Conservation (phyloP, 2,888 invertebrate species). For the Andrena camellia region DNA sequence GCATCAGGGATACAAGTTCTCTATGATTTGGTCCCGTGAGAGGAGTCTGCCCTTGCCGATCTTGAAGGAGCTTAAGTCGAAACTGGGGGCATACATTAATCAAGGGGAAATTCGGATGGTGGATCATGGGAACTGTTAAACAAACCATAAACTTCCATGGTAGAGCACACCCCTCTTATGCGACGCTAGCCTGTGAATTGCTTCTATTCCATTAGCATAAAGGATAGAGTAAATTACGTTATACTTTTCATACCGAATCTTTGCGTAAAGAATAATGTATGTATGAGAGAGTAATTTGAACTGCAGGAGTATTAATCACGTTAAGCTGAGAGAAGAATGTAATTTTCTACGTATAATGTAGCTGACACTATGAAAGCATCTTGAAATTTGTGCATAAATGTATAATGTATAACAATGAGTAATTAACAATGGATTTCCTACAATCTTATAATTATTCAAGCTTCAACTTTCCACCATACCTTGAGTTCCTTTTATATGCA, state of each 20-base stretch:
- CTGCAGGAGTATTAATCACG: no score
- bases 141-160: conserved; percentile 51
- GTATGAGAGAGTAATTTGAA: no score
- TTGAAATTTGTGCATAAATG: no score
- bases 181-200: conserved; percentile 1
- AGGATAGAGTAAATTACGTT: not conserved
- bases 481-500: no score
- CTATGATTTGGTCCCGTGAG: conserved; percentile 73
- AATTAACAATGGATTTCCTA: no score
- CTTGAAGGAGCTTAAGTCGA: conserved; percentile 60
- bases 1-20: conserved; percentile 64
- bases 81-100: conserved; percentile 62
- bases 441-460: no score
- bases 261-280: no score
- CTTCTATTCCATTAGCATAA: not conserved
- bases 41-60: conserved; percentile 53
- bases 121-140: conserved; percentile 64
- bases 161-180: not conserved
- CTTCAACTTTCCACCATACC: no score
- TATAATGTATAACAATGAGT: no score
- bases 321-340: no score
- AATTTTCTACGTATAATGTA: no score
- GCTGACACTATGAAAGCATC: no score
- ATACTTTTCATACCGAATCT: not conserved
- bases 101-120: conserved; percentile 58